phyloP scores from a whole-genome alignment of 2,113 vertebrate genomes.

The Brachyhypopomus occidentalis region DNA sequence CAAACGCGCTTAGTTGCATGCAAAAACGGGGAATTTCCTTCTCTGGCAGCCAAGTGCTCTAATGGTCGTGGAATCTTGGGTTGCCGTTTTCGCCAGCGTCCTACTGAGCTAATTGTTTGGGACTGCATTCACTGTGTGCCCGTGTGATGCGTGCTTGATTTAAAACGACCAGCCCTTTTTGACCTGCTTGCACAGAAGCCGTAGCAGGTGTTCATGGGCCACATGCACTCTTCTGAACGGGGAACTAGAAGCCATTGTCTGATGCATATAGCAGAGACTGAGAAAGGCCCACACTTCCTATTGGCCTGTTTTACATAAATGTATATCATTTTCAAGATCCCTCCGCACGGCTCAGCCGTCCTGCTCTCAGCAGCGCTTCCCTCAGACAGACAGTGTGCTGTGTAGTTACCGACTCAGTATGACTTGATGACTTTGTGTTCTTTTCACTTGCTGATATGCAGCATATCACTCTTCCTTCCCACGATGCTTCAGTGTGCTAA shows the following conservation, averaged over 20 bases:
- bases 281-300: neutral
- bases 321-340: no score
- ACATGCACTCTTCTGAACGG: neutral
- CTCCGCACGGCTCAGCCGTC: no score
- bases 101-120: neutral
- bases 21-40: neutral
- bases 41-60: neutral
- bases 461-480: conserved; percentile 7
- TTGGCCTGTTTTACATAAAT: neutral
- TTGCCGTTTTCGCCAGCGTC: neutral
- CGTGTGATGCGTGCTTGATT: neutral
- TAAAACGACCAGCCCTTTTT: neutral
- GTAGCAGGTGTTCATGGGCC: neutral
- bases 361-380: neutral
- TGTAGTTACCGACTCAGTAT: neutral
- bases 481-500: conserved; percentile 26
- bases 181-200: neutral
- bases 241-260: neutral
- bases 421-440: neutral
- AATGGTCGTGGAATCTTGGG: neutral
- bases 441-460: neutral
- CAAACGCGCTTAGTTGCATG: neutral
- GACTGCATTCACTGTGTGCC: neutral
- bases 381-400: neutral
- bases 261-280: neutral